Percentiles rank a stretch among this genome's conserved stretches.
These are phyloP conservation scores for Gonioctena quinquepunctata DNA, from an alignment of 1,140 invertebrate species.

Conservation along the genomic window DNA sequence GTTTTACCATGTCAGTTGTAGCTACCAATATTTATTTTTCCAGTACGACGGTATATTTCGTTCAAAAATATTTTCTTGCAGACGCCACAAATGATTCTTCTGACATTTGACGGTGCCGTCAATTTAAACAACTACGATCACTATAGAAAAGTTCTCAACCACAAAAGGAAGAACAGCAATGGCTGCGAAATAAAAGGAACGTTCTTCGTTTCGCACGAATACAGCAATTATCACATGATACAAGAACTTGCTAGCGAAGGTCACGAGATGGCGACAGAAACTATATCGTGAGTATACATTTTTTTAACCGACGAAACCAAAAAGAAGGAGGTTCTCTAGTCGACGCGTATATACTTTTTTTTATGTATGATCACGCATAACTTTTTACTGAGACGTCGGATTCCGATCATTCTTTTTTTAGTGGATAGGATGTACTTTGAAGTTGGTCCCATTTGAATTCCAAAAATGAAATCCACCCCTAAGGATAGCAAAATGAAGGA, in stretches of 20 bases:
- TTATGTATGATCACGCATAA: too few species aligned
- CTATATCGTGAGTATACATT: slow-evolving; percentile 79
- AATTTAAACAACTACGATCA: slow-evolving; percentile 91
- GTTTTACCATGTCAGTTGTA: background rate
- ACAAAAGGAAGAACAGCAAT: slow-evolving; percentile 82
- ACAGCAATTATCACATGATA: slow-evolving; percentile 92
- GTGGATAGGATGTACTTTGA: too few species aligned
- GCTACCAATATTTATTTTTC: background rate
- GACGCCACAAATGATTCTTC: slow-evolving; percentile 91
- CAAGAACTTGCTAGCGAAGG: slow-evolving; percentile 85
- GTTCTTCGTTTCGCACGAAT: slow-evolving; percentile 94
- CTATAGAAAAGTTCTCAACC: slow-evolving; percentile 83
- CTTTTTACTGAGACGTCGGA: too few species aligned
- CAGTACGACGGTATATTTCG: too few species aligned
- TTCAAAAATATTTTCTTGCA: too few species aligned
- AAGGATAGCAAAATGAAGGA: too few species aligned
- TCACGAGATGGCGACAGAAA: slow-evolving; percentile 91
- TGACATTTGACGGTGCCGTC: slow-evolving; percentile 92
- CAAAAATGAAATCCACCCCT: too few species aligned
- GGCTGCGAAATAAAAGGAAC: slow-evolving; percentile 88
- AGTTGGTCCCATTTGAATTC: too few species aligned
- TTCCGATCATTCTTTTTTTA: too few species aligned
- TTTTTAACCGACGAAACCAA: too few species aligned
- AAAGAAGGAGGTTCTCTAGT: too few species aligned
- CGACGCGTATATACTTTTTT: too few species aligned